Percentiles rank a stretch among this genome's conserved stretches.
Conservation (phyloP, 2,797 vertebrate genomes). For the Crocidura indochinensis region DNA sequence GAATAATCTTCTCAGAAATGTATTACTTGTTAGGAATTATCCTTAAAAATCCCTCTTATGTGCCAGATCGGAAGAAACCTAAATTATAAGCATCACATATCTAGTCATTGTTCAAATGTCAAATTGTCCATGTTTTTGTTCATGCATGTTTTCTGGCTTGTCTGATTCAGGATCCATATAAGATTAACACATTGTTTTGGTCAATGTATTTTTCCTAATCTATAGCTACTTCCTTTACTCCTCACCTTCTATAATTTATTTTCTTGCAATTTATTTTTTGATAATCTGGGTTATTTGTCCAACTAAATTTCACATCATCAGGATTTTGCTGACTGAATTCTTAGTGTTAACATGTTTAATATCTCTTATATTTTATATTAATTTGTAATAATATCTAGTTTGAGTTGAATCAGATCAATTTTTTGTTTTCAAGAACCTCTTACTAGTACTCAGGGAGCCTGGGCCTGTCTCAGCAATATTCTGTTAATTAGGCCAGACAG, state of each 20-base stretch:
- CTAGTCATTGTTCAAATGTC: slow-evolving; percentile 49
- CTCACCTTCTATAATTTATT: not conserved
- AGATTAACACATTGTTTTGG: not conserved
- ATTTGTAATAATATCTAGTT: slow-evolving; percentile 28
- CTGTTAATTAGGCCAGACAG: not conserved
- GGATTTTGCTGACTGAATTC: slow-evolving; percentile 51
- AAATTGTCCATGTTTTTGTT: not conserved
- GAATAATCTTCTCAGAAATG: not conserved
- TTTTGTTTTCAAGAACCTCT: slow-evolving; percentile 50
- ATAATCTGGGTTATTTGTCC: slow-evolving; percentile 55
- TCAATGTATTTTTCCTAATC: slow-evolving; percentile 25
- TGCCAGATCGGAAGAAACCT: slow-evolving; percentile 17
- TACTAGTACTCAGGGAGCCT: too few species aligned
- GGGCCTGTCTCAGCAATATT: too few species aligned
- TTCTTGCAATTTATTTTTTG: slow-evolving; percentile 64
- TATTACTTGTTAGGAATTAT: not conserved
- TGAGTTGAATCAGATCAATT: slow-evolving; percentile 51
- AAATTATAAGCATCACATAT: slow-evolving; percentile 50
- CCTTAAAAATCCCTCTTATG: not conserved
- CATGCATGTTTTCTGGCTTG: slow-evolving; percentile 25
- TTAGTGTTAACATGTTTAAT: slow-evolving; percentile 11
- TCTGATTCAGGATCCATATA: slow-evolving; percentile 49
- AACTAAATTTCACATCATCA: slow-evolving; percentile 31
- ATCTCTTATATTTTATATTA: slow-evolving; percentile 38
- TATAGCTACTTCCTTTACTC: not conserved